A percentile compares a stretch with the other conserved stretches of the same genome.
These are phyloP conservation scores for Aphis gossypii DNA, from an alignment of 1,140 invertebrate genomes.

Conservation along the genomic window DNA sequence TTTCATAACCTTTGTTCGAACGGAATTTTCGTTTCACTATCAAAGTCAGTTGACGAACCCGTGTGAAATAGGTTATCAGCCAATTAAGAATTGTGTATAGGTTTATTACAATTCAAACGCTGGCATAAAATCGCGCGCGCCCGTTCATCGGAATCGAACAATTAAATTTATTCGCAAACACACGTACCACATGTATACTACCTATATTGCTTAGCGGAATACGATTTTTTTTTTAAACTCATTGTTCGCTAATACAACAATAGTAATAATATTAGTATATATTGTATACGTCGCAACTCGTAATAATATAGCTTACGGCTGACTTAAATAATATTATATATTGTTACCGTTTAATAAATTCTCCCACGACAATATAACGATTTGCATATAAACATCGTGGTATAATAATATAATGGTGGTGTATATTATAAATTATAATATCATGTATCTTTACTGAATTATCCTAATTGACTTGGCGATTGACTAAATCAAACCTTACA, in stretches of 20 bases:
- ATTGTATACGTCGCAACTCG: not conserved
- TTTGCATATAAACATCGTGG: not conserved
- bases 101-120: not conserved
- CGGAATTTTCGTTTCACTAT: not conserved
- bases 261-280: not conserved
- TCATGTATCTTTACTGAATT: not conserved
- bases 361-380: conserved; percentile 27
- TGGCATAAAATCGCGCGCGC: not conserved
- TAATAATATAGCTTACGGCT: not conserved
- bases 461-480: not conserved
- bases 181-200: not conserved
- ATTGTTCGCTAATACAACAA: not conserved
- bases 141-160: not conserved
- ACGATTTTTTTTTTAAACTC: not conserved
- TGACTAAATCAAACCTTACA: not conserved
- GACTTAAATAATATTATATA: not conserved
- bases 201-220: not conserved
- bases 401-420: not conserved
- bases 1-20: not conserved
- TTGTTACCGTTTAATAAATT: not conserved
- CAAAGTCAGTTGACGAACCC: not conserved
- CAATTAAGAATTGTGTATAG: not conserved
- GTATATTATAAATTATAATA: not conserved
- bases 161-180: conserved; percentile 2
- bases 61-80: not conserved